Evolutionary conservation across 2,888 invertebrate genomes (phyloP).

Genomic region (Teinopalpus imperialis): DNA sequence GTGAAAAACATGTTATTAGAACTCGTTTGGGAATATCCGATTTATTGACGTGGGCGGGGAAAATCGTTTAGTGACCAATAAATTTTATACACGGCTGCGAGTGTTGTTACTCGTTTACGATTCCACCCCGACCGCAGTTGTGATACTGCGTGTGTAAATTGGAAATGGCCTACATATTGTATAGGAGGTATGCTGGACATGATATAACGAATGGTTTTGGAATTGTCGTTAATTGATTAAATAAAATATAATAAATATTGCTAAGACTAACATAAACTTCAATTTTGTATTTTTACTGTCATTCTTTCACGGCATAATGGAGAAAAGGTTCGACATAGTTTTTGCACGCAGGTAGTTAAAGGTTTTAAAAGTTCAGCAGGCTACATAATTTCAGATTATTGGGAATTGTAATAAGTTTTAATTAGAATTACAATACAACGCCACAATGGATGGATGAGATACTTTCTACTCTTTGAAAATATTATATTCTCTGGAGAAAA

Average conservation of each 20-base stretch:
- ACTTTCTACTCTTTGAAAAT: too few relatives aligned
- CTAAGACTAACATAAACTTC: too few relatives aligned
- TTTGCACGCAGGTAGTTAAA: too few relatives aligned
- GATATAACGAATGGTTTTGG: constrained; percentile 10
- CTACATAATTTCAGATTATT: too few relatives aligned
- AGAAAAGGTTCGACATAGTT: too few relatives aligned
- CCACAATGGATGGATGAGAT: too few relatives aligned
- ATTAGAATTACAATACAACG: too few relatives aligned
- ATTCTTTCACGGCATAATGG: too few relatives aligned
- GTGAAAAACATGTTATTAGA: constrained; percentile 27
- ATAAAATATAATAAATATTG: constrained; percentile 1
- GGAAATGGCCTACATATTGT: constrained; percentile 22
- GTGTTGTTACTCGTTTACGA: constrained; percentile 26
- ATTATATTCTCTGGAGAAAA: too few relatives aligned
- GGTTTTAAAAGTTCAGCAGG: too few relatives aligned
- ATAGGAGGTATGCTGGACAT: constrained; percentile 7
- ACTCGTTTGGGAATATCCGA: constrained; percentile 27
- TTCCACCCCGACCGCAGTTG: constrained; percentile 26
- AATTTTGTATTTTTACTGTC: too few relatives aligned
- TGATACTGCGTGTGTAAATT: constrained; percentile 27
- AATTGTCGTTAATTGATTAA: constrained; percentile 16
- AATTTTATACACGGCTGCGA: constrained; percentile 27
- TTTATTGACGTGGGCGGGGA: constrained; percentile 27
- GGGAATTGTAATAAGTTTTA: too few relatives aligned
- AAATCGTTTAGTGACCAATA: constrained; percentile 28